Conservation (phyloP, 2,888 invertebrate genomes). For the Dynastes grantii region DNA sequence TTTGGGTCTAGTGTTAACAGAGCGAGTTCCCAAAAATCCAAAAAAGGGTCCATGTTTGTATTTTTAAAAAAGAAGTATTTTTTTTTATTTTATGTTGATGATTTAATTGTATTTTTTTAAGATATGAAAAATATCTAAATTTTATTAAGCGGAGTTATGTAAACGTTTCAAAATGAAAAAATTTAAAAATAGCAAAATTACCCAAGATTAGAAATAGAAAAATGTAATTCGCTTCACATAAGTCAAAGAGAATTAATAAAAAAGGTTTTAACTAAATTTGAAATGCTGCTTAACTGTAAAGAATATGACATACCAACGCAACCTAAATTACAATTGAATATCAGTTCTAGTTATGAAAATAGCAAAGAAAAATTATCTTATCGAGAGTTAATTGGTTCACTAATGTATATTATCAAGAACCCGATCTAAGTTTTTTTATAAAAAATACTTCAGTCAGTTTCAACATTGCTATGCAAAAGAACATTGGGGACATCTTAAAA, state of each 20-base stretch:
- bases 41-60: constrained; percentile 56
- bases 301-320: not conserved
- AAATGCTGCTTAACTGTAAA: not conserved
- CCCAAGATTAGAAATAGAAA: constrained; percentile 47
- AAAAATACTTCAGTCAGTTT: not conserved
- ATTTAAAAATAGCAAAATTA: constrained; percentile 49
- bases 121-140: constrained; percentile 34
- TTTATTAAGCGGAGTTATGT: constrained; percentile 48
- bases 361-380: not conserved
- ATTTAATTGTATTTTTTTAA: constrained; percentile 48
- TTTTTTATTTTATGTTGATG: constrained; percentile 53
- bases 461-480: not conserved
- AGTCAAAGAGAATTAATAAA: not conserved
- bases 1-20: constrained; percentile 49
- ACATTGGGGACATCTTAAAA: not conserved
- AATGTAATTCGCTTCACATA: not conserved
- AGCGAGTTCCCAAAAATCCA: constrained; percentile 53
- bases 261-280: constrained; percentile 10
- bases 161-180: constrained; percentile 43
- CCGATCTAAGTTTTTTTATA: not conserved
- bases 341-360: not conserved
- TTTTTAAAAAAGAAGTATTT: constrained; percentile 51
- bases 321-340: not conserved
- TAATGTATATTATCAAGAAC: not conserved
- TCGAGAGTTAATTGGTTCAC: not conserved